phyloP scores from a whole-genome alignment of 2,113 vertebrate species.

The Atractosteus spatula region DNA sequence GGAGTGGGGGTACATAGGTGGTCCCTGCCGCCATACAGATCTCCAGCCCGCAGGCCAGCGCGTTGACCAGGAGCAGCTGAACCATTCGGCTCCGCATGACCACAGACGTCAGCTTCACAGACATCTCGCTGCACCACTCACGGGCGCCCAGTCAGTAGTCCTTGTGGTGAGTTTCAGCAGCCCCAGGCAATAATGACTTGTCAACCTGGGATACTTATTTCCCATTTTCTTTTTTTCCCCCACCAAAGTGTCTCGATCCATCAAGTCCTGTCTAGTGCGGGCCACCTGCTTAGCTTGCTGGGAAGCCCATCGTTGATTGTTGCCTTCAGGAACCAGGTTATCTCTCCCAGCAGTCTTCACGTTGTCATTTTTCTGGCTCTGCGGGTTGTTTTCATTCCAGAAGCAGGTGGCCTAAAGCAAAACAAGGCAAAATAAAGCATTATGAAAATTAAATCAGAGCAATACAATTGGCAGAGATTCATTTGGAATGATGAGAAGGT shows the following conservation, averaged over 20 bases:
- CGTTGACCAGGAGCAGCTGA: conserved; percentile 78
- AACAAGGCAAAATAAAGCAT: too few relatives aligned
- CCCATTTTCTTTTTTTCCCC: neutral
- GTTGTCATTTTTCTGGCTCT: too few relatives aligned
- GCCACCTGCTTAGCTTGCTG: too few relatives aligned
- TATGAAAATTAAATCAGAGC: too few relatives aligned
- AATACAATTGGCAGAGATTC: too few relatives aligned
- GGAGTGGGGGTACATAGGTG: conserved; percentile 76
- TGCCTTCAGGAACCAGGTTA: too few relatives aligned
- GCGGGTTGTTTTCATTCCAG: too few relatives aligned
- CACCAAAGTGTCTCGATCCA: neutral
- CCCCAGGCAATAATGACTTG: neutral
- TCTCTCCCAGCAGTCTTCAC: too few relatives aligned
- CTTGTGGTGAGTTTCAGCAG: neutral
- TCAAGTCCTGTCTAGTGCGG: too few relatives aligned
- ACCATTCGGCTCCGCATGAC: conserved; percentile 50
- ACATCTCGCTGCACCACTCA: neutral
- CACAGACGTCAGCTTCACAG: conserved; percentile 33
- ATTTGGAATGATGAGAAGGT: too few relatives aligned
- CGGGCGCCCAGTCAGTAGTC: neutral
- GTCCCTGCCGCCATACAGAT: conserved; percentile 81
- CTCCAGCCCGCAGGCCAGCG: conserved; percentile 80
- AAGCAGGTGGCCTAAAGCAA: too few relatives aligned
- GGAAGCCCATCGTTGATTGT: too few relatives aligned
- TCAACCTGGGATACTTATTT: neutral